Evolutionary conservation across 2,797 vertebrate genomes (phyloP).

Genomic region (Dallia pectoralis): DNA sequence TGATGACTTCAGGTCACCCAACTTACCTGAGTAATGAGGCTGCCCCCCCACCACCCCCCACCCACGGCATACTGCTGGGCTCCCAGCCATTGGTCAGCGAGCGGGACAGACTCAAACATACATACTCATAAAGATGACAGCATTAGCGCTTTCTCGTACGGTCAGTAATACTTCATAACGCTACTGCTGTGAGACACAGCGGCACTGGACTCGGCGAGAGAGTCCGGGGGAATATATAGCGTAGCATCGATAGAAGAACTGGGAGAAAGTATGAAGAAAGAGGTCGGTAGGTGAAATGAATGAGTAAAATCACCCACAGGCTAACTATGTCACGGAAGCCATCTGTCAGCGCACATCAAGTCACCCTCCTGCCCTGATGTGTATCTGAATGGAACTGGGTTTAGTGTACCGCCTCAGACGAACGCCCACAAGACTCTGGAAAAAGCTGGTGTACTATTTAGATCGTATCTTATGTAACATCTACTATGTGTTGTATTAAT

Average conservation of each 20-base stretch:
- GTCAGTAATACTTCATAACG: not conserved
- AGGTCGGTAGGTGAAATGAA: conserved; percentile 14
- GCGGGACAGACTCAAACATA: too few relatives aligned
- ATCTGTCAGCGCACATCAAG: conserved; percentile 46
- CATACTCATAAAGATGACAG: not conserved
- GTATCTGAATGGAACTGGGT: not conserved
- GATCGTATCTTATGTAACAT: not conserved
- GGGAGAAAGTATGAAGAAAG: not conserved
- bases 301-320: conserved; percentile 35
- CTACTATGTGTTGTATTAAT: too few relatives aligned
- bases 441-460: not conserved
- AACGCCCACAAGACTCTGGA: not conserved
- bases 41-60: too few relatives aligned
- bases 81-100: too few relatives aligned
- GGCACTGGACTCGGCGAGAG: too few relatives aligned
- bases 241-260: not conserved
- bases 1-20: too few relatives aligned
- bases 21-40: too few relatives aligned
- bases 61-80: too few relatives aligned
- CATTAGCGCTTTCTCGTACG: not conserved
- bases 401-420: not conserved
- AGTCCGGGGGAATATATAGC: not conserved
- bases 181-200: not conserved
- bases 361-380: conserved; percentile 29
- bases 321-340: conserved; percentile 17